Conservation (phyloP, 2,888 invertebrate species). For the Salticus scenicus region DNA sequence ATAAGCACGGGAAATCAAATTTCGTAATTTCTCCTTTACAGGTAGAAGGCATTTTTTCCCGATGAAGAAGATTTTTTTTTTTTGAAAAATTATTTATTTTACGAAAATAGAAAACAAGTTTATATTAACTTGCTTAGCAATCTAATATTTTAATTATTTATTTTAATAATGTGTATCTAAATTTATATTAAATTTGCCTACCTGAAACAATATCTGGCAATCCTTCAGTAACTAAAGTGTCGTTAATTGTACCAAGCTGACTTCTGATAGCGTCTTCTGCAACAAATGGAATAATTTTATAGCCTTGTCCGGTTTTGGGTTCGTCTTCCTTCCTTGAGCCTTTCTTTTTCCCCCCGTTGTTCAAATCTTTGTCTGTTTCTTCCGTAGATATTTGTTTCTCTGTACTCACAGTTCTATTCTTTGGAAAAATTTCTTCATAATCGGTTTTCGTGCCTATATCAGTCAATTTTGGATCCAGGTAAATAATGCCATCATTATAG, state of each 20-base stretch:
- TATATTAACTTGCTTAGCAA: too few relatives aligned
- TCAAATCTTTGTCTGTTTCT: background rate
- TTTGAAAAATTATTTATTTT: too few relatives aligned
- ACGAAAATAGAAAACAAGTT: too few relatives aligned
- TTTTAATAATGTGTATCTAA: too few relatives aligned
- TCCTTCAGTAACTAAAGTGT: constrained; percentile 6
- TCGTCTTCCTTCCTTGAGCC: constrained; percentile 56
- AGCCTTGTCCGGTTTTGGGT: constrained; percentile 39
- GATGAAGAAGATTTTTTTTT: too few relatives aligned
- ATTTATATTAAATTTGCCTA: too few relatives aligned
- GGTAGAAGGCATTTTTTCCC: too few relatives aligned
- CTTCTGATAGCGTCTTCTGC: constrained; percentile 62
- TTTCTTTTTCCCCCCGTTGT: constrained; percentile 32
- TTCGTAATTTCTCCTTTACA: too few relatives aligned
- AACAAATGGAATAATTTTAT: constrained; percentile 63
- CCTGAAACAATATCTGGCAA: constrained; percentile 60
- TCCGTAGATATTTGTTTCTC: background rate
- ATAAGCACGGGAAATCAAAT: too few relatives aligned
- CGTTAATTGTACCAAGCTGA: constrained; percentile 26
- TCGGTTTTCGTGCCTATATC: constrained; percentile 25
- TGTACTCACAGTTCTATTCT: background rate
- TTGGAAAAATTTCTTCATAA: too few relatives aligned
- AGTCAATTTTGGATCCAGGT: constrained; percentile 57
- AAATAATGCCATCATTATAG: constrained; percentile 52
- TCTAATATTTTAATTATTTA: too few relatives aligned